phyloP scores from a whole-genome alignment of 2,888 invertebrate species.

The Parasteatoda lunata region DNA sequence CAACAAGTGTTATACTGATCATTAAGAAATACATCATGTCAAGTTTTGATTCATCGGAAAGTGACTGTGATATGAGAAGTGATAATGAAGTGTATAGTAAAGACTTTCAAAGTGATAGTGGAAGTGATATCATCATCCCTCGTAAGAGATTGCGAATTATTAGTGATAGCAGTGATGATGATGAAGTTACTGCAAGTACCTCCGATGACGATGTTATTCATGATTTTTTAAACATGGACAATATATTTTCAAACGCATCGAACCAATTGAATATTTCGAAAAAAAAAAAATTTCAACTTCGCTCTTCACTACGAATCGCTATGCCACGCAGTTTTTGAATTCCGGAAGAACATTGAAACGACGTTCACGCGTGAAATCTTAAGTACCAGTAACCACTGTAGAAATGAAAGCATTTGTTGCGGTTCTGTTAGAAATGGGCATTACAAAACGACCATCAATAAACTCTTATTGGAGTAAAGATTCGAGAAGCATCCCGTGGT shows the following conservation, averaged over 20 bases:
- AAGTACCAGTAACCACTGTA: constrained; percentile 12
- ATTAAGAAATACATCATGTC: constrained; percentile 21
- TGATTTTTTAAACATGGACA: background rate
- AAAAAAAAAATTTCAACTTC: background rate
- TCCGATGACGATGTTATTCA: background rate
- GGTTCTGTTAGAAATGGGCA: constrained; percentile 20
- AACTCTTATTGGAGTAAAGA: constrained; percentile 9
- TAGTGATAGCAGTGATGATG: constrained; percentile 3
- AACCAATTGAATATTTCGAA: constrained; percentile 24
- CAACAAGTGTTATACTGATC: constrained; percentile 8
- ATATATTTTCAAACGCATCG: constrained; percentile 13
- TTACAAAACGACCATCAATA: constrained; percentile 17
- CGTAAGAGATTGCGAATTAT: constrained; percentile 4
- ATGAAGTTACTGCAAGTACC: background rate
- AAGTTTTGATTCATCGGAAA: constrained; percentile 31
- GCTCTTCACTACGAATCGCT: background rate
- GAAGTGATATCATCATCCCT: constrained; percentile 16
- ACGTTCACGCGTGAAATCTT: background rate
- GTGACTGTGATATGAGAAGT: constrained; percentile 21
- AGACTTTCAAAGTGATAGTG: constrained; percentile 33
- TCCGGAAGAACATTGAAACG: background rate
- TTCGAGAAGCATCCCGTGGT: background rate
- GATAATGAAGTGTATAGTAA: constrained; percentile 14
- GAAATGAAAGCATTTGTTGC: constrained; percentile 30
- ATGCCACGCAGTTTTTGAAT: too few relatives aligned